These are phyloP conservation scores for Pachyuromys duprasi DNA, from an alignment of 2,797 vertebrate genomes.

Conservation along the genomic window DNA sequence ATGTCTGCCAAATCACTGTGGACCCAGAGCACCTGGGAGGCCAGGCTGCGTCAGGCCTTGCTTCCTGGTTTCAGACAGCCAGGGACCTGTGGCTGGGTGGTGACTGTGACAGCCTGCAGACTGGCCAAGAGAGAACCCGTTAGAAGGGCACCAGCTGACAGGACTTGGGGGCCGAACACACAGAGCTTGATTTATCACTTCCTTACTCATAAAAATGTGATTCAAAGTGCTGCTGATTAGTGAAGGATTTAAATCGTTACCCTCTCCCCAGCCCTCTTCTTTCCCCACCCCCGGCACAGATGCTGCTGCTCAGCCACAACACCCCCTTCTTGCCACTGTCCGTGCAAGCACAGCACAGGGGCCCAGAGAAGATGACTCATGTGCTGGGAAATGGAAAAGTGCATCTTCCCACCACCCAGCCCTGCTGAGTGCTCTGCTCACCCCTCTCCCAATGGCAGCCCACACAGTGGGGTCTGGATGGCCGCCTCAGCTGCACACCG, in stretches of 20 bases:
- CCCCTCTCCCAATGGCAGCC: constrained; percentile 85
- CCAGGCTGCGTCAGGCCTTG: constrained; percentile 59
- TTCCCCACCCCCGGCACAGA: constrained; percentile 79
- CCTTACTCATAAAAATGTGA: constrained; percentile 85
- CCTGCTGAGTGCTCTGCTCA: constrained; percentile 80
- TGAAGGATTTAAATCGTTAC: constrained; percentile 86
- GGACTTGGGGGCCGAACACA: constrained; percentile 75
- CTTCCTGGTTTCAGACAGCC: constrained; percentile 70
- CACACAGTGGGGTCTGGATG: constrained; percentile 81
- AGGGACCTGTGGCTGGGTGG: constrained; percentile 64
- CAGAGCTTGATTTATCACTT: constrained; percentile 80
- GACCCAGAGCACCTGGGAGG: constrained; percentile 78
- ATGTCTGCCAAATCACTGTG: constrained; percentile 75
- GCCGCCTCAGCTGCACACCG: constrained; percentile 77
- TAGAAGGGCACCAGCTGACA: constrained; percentile 72
- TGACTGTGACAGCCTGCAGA: constrained; percentile 65
- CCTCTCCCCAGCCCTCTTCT: constrained; percentile 77
- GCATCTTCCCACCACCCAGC: constrained; percentile 88
- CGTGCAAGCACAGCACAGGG: constrained; percentile 85
- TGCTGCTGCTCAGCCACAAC: constrained; percentile 91
- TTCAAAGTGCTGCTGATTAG: constrained; percentile 88
- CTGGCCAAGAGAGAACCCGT: constrained; percentile 62
- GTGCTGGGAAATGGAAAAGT: constrained; percentile 93
- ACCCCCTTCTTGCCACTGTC: constrained; percentile 87
- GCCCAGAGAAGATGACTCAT: constrained; percentile 88